Conservation (phyloP, 2,797 vertebrate species). For the Sebastes reedi region DNA sequence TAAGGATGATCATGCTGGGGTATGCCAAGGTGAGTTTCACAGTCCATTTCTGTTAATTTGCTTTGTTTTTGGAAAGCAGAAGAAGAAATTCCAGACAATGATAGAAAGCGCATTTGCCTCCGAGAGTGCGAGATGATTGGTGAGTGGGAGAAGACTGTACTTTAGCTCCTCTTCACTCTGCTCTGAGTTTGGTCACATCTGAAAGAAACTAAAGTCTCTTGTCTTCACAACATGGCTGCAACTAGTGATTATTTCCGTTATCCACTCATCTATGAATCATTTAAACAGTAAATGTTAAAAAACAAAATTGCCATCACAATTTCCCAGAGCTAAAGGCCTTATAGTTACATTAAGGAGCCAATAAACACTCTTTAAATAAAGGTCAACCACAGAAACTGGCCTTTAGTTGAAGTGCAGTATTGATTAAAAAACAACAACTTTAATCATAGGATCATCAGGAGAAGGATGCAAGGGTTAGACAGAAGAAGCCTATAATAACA, state of each 20-base stretch:
- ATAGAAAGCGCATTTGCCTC: neutral
- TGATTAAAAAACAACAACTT: neutral
- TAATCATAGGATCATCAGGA: neutral
- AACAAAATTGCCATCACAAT: neutral
- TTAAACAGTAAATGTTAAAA: neutral
- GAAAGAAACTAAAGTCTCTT: neutral
- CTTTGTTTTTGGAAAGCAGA: neutral
- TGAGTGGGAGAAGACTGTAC: neutral
- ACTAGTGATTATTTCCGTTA: neutral
- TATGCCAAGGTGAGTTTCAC: constrained; percentile 91
- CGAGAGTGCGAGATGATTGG: neutral
- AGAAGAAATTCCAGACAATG: neutral
- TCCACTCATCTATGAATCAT: neutral
- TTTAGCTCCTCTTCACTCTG: neutral
- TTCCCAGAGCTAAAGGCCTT: too few species aligned
- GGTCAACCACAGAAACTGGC: neutral
- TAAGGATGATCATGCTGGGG: constrained; percentile 98
- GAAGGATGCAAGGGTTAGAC: neutral
- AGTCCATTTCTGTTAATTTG: neutral
- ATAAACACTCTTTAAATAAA: neutral
- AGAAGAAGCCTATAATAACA: neutral
- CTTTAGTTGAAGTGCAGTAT: neutral
- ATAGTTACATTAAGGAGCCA: neutral
- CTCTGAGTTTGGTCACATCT: neutral
- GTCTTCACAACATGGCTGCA: neutral